Evolutionary conservation across 2,113 vertebrate species (phyloP), one percentile per base, ranked within the genome.

Genomic region (Sula dactylatra): DNA sequence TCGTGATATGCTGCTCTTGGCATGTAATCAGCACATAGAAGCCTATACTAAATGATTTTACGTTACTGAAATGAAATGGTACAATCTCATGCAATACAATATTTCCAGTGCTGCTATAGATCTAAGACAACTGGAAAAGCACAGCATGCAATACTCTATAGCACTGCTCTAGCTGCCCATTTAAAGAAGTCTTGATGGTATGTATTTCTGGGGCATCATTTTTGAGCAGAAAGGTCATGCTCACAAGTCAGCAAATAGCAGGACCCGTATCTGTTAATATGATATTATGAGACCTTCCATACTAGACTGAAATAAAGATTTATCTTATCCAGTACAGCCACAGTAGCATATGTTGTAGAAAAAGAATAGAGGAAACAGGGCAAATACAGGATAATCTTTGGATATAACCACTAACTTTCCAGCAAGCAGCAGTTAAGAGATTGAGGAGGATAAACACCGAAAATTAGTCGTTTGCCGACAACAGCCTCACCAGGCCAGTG

Each of bases 1-100:
- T 4, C 0, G 0, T 21, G 4, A 36, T 6, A 5, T 20, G 24
- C 27, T 40, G n/a, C 9, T 79, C 76, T 86, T 34, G 38, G 64
- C 10, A 15, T 24, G 8, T 50, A 59, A 72, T 36, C 24, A 36
- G 7, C 31, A 36, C 32, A 73, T 1, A 29, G 22, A 71, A 56
- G 8, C 6, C 26, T 52, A 32, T 8, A n/a, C 3, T 7, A 62
- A 85, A 31, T 11, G 1, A 47, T 81, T 71, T 65, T 16, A 36
- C 8, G 14, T 73, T 50, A 24, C 34, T 18, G 15, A 56, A 91
- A 27, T 55, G 4, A 59, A 59, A 55, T 10, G 2, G 10, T 42
- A 78, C 13, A n/a, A 10, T 15, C 47, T 58, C 49, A 21, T 6
- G 5, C 72, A 72, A n/a, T 22, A 20, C 9, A 76, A 7, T 4